Evolutionary conservation across 2,888 invertebrate species (phyloP), one percentile per base, ranked within the genome.

Genomic region (Eurois occulta): DNA sequence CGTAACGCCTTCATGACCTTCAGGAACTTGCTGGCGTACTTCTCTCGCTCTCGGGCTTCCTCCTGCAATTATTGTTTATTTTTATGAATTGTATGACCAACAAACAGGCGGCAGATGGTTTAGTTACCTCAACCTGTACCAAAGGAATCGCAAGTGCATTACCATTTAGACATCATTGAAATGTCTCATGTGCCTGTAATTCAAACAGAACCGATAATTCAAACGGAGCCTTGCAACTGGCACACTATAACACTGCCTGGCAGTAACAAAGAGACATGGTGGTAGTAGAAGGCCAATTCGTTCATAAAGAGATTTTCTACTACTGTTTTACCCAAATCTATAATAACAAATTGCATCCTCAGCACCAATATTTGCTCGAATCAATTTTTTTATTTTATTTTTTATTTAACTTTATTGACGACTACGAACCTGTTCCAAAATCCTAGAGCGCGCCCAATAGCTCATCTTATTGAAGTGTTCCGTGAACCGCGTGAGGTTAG

Each of bases 401-500:
- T n/a, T n/a, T n/a, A n/a, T n/a, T 75, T 5, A 43, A 52, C n/a
- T 24, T 52, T 21, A 13, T 48, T 35, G 2, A 35, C 6, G 6
- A 52, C 21, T 65, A 70, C 85, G n/a, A 41, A 95, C 95, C 93
- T 99, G 98, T 89, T 99, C 98, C 73, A 99, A 96, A 90, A 99
- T 99, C 92, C 98, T 97, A 6, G 99, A 99, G 75, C 99, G 97
- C 64, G 99, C 99, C 99, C 99, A 99, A 92, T 99, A 99, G 78
- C 99, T 99, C 99, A 99, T 99, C 96, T 99, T 99, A 94, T 99
- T 99, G 95, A 99, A 99, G 95, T 99, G 99, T 94, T 99, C 99
- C 0, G 99, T 99, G 94, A 99, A 99, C 87, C 98, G 97, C 52
- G 99, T 99, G 78, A 99, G 97, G 95, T 99, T 99, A 5, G 99